A percentile compares a stretch with the other conserved stretches of the same genome.
These are phyloP conservation scores for Diplolepis rosae DNA, from an alignment of 2,888 invertebrate species.

Conservation along the genomic window DNA sequence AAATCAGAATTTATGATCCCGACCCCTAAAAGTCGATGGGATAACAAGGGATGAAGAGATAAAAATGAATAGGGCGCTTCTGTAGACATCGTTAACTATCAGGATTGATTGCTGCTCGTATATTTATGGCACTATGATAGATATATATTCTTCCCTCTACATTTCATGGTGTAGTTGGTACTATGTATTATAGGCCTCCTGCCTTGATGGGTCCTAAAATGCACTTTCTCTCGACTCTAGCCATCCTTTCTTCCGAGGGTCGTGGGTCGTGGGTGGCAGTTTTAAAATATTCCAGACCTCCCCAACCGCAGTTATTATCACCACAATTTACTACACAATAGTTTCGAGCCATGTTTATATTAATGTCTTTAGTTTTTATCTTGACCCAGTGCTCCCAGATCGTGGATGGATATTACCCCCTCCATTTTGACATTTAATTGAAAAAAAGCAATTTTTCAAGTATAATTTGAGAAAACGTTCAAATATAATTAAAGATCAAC, in stretches of 20 bases:
- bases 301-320: slow-evolving; percentile 7
- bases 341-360: too few relatives aligned
- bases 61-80: slow-evolving; percentile 20
- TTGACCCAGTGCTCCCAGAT: too few relatives aligned
- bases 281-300: slow-evolving; percentile 42
- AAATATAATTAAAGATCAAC: too few relatives aligned
- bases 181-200: slow-evolving; percentile 7
- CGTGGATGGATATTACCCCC: too few relatives aligned
- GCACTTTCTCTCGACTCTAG: neutral
- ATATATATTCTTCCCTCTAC: slow-evolving; percentile 15
- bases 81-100: slow-evolving; percentile 22
- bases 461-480: too few relatives aligned
- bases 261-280: slow-evolving; percentile 29
- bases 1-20: slow-evolving; percentile 16
- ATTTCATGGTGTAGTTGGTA: too few relatives aligned
- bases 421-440: too few relatives aligned
- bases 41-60: slow-evolving; percentile 31
- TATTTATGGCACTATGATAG: slow-evolving; percentile 16
- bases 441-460: too few relatives aligned
- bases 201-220: slow-evolving; percentile 19
- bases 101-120: slow-evolving; percentile 18
- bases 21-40: neutral
- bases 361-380: too few relatives aligned
- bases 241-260: neutral
- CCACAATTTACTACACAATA: slow-evolving; percentile 23